These are phyloP conservation scores for Leptinotarsa juncta DNA, from an alignment of 2,888 invertebrate species.

Conservation along the genomic window DNA sequence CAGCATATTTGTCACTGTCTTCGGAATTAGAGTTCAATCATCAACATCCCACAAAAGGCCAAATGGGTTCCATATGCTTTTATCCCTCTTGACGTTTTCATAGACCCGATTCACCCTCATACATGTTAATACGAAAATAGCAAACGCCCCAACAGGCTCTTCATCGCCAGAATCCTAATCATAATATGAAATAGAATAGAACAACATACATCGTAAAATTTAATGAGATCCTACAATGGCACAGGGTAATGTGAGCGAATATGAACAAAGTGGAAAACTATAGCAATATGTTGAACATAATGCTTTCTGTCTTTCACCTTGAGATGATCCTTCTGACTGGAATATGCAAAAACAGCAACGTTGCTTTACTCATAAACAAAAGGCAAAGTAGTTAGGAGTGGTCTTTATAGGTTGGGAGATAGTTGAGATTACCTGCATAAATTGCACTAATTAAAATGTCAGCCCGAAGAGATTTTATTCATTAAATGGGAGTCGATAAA, in stretches of 20 bases:
- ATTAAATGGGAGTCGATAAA: constrained; percentile 46
- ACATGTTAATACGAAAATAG: constrained; percentile 3
- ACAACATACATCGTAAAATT: constrained; percentile 20
- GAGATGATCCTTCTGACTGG: constrained; percentile 31
- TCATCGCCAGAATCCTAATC: constrained; percentile 14
- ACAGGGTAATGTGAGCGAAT: neutral
- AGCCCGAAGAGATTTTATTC: constrained; percentile 52
- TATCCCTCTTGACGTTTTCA: constrained; percentile 42
- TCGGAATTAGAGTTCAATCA: constrained; percentile 30
- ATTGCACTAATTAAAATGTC: constrained; percentile 52
- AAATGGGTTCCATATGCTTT: constrained; percentile 49
- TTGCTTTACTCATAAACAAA: constrained; percentile 40
- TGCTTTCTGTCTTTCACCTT: constrained; percentile 5
- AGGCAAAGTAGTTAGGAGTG: constrained; percentile 37
- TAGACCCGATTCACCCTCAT: neutral
- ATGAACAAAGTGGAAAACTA: constrained; percentile 23
- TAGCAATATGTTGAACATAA: constrained; percentile 20
- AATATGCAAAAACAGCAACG: constrained; percentile 36
- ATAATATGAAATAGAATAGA: constrained; percentile 5
- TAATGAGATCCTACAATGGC: neutral
- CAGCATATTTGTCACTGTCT: no score
- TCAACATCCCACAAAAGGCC: constrained; percentile 34
- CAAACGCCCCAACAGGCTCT: constrained; percentile 1
- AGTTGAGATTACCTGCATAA: constrained; percentile 52
- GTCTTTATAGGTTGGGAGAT: constrained; percentile 45